Evolutionary conservation across 2,888 invertebrate species (phyloP), one percentile per base, ranked within the genome.

Genomic region (Ichneumon xanthorius): DNA sequence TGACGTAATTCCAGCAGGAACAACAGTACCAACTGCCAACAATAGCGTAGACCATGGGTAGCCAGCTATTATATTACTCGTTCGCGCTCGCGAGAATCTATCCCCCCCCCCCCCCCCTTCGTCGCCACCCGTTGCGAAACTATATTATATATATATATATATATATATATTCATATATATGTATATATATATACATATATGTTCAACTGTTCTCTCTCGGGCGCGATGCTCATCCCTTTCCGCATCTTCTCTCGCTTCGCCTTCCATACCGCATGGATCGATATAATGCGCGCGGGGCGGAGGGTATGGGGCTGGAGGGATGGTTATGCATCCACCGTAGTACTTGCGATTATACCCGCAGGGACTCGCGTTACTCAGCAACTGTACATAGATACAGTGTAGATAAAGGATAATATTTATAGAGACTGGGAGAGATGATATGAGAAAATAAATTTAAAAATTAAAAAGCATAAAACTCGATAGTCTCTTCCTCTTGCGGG

Each of bases 51-150:
- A 53, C 76, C 16, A 33, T 37, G 65, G 55, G 45, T 77, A 53
- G 65, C 45, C 71, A 71, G 65, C 40, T 75, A 81, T 76, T 81
- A 81, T 81, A 81, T 76, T 61, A 81, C 63, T 81, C 68, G 80
- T 68, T 81, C 71, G 37, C 65, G 14, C 22, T 67, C 53, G 53
- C 63, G 33, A 26, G 61, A 26, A 61, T 14, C 61, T 37, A 61
- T 4, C 26, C n/a, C 5, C 11, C 4, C 58, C 58, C 19, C 14
- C 61, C 16, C 61, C n/a, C n/a, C n/a, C n/a, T 61, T 5, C 30
- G 30, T 22, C 26, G 2, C 61, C 61, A 26, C 16, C 61, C 19
- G 9, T 11, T 11, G 61, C 30, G 16, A 61, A 11, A 61, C 61
- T 14, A 26, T 9, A 55, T 22, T 33, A 4, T 37, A 16, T 61